A percentile compares a stretch with the other conserved stretches of the same genome.
These are phyloP conservation scores for Saccostrea echinata DNA, from an alignment of 1,140 invertebrate species.

Conservation along the genomic window DNA sequence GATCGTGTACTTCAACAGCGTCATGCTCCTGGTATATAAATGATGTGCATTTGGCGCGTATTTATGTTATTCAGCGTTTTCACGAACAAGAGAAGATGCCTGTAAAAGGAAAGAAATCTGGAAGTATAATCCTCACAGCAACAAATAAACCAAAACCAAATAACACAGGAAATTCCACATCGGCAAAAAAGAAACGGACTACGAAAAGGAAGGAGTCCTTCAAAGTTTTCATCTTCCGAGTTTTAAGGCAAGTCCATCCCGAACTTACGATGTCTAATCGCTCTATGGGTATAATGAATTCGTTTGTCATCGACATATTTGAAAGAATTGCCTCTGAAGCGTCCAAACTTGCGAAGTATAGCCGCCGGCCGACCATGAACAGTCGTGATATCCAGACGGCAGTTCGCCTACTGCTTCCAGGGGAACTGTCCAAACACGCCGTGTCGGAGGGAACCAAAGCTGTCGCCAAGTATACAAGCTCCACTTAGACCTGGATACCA, in stretches of 20 bases:
- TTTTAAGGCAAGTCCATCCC: constrained; percentile 41
- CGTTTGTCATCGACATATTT: constrained; percentile 38
- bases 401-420: constrained; percentile 83
- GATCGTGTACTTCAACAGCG: too few relatives aligned
- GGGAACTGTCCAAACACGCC: constrained; percentile 85
- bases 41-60: too few relatives aligned
- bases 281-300: constrained; percentile 36
- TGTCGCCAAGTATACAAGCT: constrained; percentile 81
- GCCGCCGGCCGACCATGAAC: constrained; percentile 73
- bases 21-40: too few relatives aligned
- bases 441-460: constrained; percentile 84
- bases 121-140: background rate
- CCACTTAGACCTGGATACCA: background rate
- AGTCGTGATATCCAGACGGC: constrained; percentile 85
- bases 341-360: constrained; percentile 82
- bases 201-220: background rate
- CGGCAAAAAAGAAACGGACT: background rate
- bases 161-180: background rate
- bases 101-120: background rate
- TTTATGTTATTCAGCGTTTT: background rate
- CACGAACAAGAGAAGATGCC: background rate
- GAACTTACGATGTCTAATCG: constrained; percentile 9
- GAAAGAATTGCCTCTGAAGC: constrained; percentile 30
- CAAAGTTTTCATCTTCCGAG: constrained; percentile 35
- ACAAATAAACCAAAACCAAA: background rate